Conservation (phyloP, 1,140 invertebrate genomes). For the Listronotus bonariensis region DNA sequence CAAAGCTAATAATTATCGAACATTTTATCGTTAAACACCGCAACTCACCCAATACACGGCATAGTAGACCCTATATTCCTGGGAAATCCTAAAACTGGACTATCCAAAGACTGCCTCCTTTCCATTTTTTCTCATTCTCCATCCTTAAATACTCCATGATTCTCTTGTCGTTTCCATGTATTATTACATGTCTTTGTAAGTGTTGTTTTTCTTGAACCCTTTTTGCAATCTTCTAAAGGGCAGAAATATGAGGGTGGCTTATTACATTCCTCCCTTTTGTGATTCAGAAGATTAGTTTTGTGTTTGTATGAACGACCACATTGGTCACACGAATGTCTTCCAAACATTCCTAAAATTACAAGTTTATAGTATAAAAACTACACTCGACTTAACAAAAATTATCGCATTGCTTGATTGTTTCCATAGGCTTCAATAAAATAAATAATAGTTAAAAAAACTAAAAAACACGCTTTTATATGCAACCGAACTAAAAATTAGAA, state of each 20-base stretch:
- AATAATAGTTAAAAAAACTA: too few species aligned
- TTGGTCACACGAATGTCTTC: conserved; percentile 41
- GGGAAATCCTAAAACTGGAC: not conserved
- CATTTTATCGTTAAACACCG: too few species aligned
- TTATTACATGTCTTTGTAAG: conserved; percentile 55
- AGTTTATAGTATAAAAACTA: too few species aligned
- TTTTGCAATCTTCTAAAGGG: conserved; percentile 62
- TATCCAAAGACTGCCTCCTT: conserved; percentile 3
- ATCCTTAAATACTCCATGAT: conserved; percentile 23
- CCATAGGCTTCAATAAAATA: too few species aligned
- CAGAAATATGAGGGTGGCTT: conserved; percentile 55
- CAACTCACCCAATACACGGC: not conserved
- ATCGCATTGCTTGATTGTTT: too few species aligned
- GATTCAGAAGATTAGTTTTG: conserved; percentile 46
- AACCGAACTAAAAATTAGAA: too few species aligned
- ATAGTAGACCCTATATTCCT: not conserved
- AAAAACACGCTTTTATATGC: too few species aligned
- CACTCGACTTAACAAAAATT: too few species aligned
- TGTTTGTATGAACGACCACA: conserved; percentile 50
- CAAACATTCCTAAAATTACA: conserved; percentile 8
- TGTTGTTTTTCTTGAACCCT: conserved; percentile 68
- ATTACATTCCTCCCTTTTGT: conserved; percentile 49
- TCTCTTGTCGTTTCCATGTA: conserved; percentile 36
- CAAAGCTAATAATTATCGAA: too few species aligned
- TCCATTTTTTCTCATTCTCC: conserved; percentile 17